A percentile compares a stretch with the other conserved stretches of the same genome.
phyloP scores from a whole-genome alignment of 2,113 vertebrate species.

The Bombycilla garrulus region DNA sequence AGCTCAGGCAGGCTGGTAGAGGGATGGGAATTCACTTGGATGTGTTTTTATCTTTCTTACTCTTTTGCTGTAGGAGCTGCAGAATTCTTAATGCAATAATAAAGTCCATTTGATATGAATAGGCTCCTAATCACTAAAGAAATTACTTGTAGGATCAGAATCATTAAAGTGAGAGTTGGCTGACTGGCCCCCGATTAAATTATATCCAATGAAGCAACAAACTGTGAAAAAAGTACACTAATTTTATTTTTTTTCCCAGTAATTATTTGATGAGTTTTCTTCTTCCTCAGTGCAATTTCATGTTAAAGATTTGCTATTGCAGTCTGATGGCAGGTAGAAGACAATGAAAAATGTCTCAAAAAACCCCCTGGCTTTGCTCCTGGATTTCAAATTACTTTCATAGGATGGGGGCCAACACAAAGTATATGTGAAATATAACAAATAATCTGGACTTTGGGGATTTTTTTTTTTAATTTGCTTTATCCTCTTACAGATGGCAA shows the following conservation, averaged over 20 bases:
- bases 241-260: neutral
- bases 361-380: neutral
- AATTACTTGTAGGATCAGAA: neutral
- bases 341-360: neutral
- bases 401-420: neutral
- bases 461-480: neutral
- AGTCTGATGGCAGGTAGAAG: neutral
- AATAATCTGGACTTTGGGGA: neutral
- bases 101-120: neutral
- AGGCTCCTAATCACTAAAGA: neutral
- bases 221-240: neutral
- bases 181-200: neutral
- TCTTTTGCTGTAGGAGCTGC: neutral
- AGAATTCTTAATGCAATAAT: constrained; percentile 22
- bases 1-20: neutral
- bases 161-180: neutral
- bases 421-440: neutral
- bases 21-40: neutral
- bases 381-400: neutral
- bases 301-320: neutral
- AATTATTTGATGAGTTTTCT: neutral
- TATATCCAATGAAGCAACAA: neutral
- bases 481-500: neutral
- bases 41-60: neutral
- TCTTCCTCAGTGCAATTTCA: neutral